Base-by-base conservation (phyloP, 2,888 invertebrate species). In the Platypus cylindrus region DNA sequence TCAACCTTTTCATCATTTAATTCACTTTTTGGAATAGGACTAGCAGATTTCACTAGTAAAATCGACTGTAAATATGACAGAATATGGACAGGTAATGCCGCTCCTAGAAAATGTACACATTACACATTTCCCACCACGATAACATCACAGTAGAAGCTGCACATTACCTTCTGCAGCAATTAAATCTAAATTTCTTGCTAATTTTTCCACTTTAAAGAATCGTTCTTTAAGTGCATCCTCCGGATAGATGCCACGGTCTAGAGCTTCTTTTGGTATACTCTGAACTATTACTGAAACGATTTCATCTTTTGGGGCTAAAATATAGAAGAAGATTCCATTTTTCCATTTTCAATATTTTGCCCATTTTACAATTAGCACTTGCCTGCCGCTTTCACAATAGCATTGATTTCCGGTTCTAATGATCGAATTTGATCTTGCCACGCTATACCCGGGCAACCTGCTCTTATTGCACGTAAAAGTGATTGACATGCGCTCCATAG, bases 401-500 rank as follows among this genome's bases (percentile, higher is more conserved):
- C 82, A 26, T 65, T 68, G 34, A 90, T 68, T 65, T 87, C 83
- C 36, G 71, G 64, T 40, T 67, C 65, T 17, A 81, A 59, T 1
- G 80, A 71, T 56, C 73, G 62, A 58, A 75, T 58, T 51, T 73
- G 64, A 50, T 71, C 61, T 46, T 62, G 66, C 63, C 70, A 67
- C 30, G 70, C 60, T 20, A 65, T 56, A 28, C 71, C 71, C 1
- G 68, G 66, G 34, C 73, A 66, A 7, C 76, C 73, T 12, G 68
- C 65, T 38, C 77, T 70, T 4, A 93, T 73, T 14, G 84, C 78
- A 2, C 82, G 73, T 53, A 81, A 73, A 22, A 95, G 66, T 2
- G 89, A 78, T 53, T 93, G 89, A 51, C 89, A 91, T 1, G 95
- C 89, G 45, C 89, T 78, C 95, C 95, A 95, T 46, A 95, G 68